Conservation (phyloP, 2,113 vertebrate genomes). For the Mobula birostris region DNA sequence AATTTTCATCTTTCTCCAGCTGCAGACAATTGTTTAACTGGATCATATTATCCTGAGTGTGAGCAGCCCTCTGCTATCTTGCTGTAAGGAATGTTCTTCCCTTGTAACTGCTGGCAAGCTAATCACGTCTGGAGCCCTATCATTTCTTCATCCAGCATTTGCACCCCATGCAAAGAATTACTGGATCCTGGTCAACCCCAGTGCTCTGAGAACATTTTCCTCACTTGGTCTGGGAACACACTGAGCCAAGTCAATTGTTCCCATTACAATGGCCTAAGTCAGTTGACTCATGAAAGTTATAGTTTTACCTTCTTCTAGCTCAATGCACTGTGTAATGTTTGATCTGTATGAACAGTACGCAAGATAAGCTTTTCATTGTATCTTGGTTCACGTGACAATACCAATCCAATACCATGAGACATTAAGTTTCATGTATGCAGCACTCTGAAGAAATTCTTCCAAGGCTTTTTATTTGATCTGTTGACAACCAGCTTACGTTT, state of each 20-base stretch:
- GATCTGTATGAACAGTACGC: no score
- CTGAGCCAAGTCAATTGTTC: not conserved
- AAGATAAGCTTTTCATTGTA: no score
- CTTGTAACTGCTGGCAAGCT: slow-evolving; percentile 13
- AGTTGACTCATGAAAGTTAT: not conserved
- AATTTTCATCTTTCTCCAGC: not conserved
- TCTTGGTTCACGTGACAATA: no score
- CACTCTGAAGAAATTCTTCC: not conserved
- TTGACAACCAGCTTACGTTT: not conserved
- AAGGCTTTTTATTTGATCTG: not conserved
- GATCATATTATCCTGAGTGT: not conserved
- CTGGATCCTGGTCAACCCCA: not conserved
- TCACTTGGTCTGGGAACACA: not conserved
- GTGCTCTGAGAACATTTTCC: not conserved
- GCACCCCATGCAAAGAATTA: not conserved
- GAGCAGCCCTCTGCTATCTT: not conserved
- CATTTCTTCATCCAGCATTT: slow-evolving; percentile 13
- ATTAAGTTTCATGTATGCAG: not conserved
- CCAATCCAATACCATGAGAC: not conserved
- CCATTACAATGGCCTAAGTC: not conserved
- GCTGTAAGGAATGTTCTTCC: not conserved
- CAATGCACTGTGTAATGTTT: no score
- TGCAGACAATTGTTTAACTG: not conserved
- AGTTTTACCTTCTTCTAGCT: no score
- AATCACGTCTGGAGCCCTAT: not conserved